These are phyloP conservation scores for Spizaetus ornatus DNA, from an alignment of 2,113 vertebrate species.

Conservation along the genomic window DNA sequence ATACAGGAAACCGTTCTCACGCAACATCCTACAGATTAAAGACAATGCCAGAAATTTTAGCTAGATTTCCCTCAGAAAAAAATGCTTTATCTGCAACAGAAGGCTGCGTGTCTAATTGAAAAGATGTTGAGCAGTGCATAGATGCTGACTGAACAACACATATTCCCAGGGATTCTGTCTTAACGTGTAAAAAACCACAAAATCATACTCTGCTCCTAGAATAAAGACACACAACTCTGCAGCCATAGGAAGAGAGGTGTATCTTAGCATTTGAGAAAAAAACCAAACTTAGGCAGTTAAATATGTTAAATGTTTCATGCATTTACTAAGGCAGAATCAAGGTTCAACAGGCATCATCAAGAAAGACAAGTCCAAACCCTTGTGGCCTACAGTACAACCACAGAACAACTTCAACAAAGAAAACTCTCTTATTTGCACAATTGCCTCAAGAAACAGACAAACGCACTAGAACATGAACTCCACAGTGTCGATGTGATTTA, in stretches of 20 bases:
- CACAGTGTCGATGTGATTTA: accelerated
- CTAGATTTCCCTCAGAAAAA: neutral
- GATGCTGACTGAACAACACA: neutral
- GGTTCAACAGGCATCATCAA: neutral
- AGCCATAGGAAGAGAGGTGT: neutral
- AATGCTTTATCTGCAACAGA: neutral
- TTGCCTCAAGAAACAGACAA: neutral
- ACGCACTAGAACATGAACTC: neutral
- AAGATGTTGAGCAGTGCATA: neutral
- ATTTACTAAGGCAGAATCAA: neutral
- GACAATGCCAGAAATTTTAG: neutral
- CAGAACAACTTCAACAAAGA: neutral
- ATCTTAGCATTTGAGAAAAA: neutral
- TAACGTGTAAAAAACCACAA: neutral
- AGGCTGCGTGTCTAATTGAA: neutral
- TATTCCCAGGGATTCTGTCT: neutral
- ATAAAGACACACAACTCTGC: neutral
- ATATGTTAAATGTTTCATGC: neutral
- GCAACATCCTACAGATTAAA: neutral
- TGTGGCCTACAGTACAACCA: neutral
- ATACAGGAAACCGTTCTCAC: neutral
- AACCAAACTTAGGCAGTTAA: neutral
- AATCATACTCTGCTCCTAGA: neutral
- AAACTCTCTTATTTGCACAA: neutral
- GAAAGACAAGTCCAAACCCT: neutral